Evolutionary conservation across 1,140 invertebrate genomes (phyloP), one percentile per base, ranked within the genome.

Genomic region (Orius insidiosus): DNA sequence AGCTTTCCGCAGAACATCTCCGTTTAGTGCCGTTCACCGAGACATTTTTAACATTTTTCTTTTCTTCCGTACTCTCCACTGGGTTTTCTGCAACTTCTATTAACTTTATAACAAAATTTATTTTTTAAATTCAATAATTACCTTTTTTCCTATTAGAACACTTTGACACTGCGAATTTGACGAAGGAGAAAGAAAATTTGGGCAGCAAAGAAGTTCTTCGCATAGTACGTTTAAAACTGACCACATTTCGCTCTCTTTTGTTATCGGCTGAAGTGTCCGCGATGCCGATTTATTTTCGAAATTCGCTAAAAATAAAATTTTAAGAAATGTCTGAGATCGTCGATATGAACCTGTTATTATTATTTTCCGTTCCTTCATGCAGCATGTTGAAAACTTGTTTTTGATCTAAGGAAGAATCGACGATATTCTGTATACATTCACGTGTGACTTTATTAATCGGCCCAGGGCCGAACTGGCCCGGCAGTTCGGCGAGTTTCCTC

Each of bases 191-290:
- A 67, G 67, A 41, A 75, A 66, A 54, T 70, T 69, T 56, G 76
- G 70, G 61, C 77, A 80, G 39, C 72, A 74, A 54, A 68, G 67
- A 0, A 80, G 56, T 46, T 75, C 71, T 52, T 77, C 72, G 32
- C 74, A 63, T 13, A 78, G 59, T 44, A 63, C 62, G 53, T 70
- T 72, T 16, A 80, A 56, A 49, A 70, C 72, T 24, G 63, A 62
- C 65, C 74, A 75, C 50, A 78, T 69, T 11, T 69, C 66, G n/a
- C 66, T 62, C 18, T 68, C 62, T 52, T 70, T 72, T 42, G 74
- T 65, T 44, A 76, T 65, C 30, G 66, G 58, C 5, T 72, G 72
- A 36, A 79, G 60, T 35, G 68, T 59, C 48, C 72, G 66, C 30
- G 65, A 66, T 32, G 66, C 63, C 13, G 64, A 63, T 56, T 69